Percentiles rank a stretch among this genome's conserved stretches.
Conservation (phyloP, 2,797 vertebrate species). For the Acestrorhynchus altus region DNA sequence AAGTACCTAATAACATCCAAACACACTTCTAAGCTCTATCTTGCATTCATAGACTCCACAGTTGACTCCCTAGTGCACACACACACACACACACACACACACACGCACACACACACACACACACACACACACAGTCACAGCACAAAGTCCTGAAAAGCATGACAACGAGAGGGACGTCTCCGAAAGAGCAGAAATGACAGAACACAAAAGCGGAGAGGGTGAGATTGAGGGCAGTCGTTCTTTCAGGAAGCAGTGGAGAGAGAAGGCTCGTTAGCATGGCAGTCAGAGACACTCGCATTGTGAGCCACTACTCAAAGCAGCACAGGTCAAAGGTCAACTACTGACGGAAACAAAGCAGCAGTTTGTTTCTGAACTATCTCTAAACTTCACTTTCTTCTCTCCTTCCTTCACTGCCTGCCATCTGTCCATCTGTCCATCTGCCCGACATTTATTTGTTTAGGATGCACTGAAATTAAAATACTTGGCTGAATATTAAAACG, state of each 20-base stretch:
- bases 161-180: constrained; percentile 9
- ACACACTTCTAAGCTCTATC: neutral
- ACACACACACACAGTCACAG: constrained; percentile 8
- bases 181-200: neutral
- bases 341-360: constrained; percentile 12
- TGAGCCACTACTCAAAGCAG: constrained; percentile 31
- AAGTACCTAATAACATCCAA: no score
- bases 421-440: constrained; percentile 27
- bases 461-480: no score
- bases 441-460: no score
- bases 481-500: no score
- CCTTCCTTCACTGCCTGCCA: neutral
- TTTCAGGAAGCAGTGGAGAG: constrained; percentile 7
- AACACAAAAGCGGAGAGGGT: constrained; percentile 16
- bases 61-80: neutral
- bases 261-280: constrained; percentile 31
- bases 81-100: no score
- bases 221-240: constrained; percentile 21
- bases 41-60: constrained; percentile 37
- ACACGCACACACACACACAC: neutral
- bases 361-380: constrained; percentile 1
- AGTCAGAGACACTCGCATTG: constrained; percentile 7
- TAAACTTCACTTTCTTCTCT: neutral
- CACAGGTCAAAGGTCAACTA: constrained; percentile 35
- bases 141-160: constrained; percentile 2